Evolutionary conservation across 2,888 invertebrate species (phyloP).

Genomic region (Ectemnius cavifrons): DNA sequence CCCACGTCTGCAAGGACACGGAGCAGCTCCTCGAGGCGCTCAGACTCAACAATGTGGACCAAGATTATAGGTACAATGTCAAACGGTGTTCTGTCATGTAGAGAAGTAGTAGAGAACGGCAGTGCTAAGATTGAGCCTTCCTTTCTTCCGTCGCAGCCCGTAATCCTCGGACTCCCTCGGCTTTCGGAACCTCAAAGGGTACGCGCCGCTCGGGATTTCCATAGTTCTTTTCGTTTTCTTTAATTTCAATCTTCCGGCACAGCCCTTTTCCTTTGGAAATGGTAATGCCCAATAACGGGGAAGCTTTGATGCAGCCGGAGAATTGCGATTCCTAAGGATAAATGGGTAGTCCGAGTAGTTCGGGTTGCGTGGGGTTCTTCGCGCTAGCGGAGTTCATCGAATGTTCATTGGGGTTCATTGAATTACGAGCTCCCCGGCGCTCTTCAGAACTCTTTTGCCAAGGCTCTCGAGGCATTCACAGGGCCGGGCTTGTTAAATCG

Average conservation of each 20-base stretch:
- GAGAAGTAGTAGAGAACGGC: conserved; percentile 32
- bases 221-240: no score
- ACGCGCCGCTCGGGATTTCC: no score
- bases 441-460: neutral
- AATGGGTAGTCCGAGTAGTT: neutral
- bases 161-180: no score
- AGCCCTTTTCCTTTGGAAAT: no score
- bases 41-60: conserved; percentile 76
- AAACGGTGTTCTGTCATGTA: conserved; percentile 76
- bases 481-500: no score
- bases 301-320: no score
- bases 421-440: neutral
- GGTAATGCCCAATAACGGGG: no score
- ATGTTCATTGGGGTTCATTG: neutral
- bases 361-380: neutral
- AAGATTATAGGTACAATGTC: conserved; percentile 75
- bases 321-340: neutral
- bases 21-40: conserved; percentile 75
- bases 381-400: neutral
- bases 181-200: no score
- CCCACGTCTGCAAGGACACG: conserved; percentile 72
- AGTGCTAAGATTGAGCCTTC: conserved; percentile 15
- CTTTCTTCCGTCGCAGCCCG: no score
- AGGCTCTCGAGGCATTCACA: no score
- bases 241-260: no score